Base-by-base conservation (phyloP, 2,888 invertebrate species). In the Dexiosoma caninum region DNA sequence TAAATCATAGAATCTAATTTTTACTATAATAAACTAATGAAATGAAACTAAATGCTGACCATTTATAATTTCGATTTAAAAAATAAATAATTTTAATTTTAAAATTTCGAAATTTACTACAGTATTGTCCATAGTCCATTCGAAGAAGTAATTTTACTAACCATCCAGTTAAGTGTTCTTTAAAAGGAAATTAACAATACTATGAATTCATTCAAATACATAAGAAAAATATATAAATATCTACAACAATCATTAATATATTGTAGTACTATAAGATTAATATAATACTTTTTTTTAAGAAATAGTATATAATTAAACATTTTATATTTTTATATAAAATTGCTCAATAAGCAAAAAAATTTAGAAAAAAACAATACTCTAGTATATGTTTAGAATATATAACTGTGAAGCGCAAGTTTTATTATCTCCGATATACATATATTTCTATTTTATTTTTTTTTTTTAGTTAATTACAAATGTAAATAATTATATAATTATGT, bases 321-420 rank as follows among this genome's bases (percentile, higher is more conserved):
- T 71, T 71, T 60, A 51, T 71, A 60, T 72, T 72, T 72, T 72
- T 64, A 14, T 72, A 72, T 10, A 60, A 53, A 69, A 55, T 16
- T 37, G 30, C 60, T 64, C 37, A n/a, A 59, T 35, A 32, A 62
- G 44, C 51, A 21, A 60, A 60, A 60, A 59, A 62, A 16, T 40
- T 12, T 40, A 32, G 21, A 23, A 53, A 49, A 30, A 40, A 51
- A 37, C 0, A 66, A n/a, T n/a, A 66, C 35, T 57, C 14, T 59
- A 57, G 46, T 46, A 5, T 21, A 35, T 37, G 37, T 49, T 9
- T 37, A 23, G 35, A 8, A 30, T 62, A 19, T 64, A 21, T 46
- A 21, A 57, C 10, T 30, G 7, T 19, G 44, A 14, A 60, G 27
- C 44, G 16, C 21, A 46, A 49, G 46, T 49, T 35, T 51, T 66